phyloP scores from a whole-genome alignment of 2,888 invertebrate species.

The Lepidocyrtinus sp. region DNA sequence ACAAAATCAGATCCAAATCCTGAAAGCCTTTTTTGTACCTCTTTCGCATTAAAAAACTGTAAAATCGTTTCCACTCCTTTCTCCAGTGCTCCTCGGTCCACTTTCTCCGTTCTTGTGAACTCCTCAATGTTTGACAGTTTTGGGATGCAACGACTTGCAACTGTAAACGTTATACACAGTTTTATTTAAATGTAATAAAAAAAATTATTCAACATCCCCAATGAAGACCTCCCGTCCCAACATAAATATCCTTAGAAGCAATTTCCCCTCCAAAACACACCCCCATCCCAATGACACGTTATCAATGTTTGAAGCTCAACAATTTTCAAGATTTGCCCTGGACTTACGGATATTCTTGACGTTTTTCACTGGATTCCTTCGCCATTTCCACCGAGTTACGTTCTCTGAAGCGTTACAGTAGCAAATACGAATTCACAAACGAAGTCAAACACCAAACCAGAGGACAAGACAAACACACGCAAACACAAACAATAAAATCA shows the following conservation, averaged over 20 bases:
- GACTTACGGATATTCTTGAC: slow-evolving; percentile 69
- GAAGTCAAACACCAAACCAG: neutral
- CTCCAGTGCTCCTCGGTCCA: slow-evolving; percentile 67
- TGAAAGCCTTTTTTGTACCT: slow-evolving; percentile 72
- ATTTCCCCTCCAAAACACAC: too few species aligned
- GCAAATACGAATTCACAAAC: too few species aligned
- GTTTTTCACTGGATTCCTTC: slow-evolving; percentile 65
- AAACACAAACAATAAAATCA: slow-evolving; percentile 26
- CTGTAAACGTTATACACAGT: slow-evolving; percentile 71
- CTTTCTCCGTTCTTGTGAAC: slow-evolving; percentile 66
- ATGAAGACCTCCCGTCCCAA: too few species aligned
- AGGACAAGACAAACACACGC: slow-evolving; percentile 19
- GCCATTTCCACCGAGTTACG: slow-evolving; percentile 60
- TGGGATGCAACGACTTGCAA: slow-evolving; percentile 77
- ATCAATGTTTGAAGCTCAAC: too few species aligned
- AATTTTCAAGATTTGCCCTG: too few species aligned
- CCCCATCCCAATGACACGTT: too few species aligned
- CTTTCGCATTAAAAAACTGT: slow-evolving; percentile 74
- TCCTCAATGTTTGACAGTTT: slow-evolving; percentile 69
- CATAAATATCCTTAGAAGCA: too few species aligned
- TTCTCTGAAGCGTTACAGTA: slow-evolving; percentile 62
- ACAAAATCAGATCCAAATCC: slow-evolving; percentile 65
- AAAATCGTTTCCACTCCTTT: slow-evolving; percentile 72
- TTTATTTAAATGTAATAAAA: too few species aligned
- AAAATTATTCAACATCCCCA: too few species aligned